These are phyloP conservation scores for Platycheirus rosarum DNA, from an alignment of 2,888 invertebrate species.

Conservation along the genomic window DNA sequence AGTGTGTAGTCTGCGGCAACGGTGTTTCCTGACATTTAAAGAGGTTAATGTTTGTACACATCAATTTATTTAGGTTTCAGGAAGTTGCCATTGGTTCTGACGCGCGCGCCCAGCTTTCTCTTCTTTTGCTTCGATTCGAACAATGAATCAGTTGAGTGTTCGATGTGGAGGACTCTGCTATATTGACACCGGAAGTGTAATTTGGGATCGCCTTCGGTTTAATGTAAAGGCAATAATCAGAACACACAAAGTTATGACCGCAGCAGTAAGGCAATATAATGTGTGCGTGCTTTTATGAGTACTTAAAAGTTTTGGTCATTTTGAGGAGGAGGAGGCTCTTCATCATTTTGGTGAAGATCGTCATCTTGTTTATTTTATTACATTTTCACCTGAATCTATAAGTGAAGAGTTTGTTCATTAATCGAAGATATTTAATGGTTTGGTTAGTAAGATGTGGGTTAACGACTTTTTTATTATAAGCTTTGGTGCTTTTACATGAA, in stretches of 20 bases:
- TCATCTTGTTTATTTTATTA: conserved; percentile 31
- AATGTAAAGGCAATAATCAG: conserved; percentile 24
- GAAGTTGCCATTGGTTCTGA: conserved; percentile 38
- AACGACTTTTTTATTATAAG: conserved; percentile 42
- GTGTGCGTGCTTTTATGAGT: conserved; percentile 29
- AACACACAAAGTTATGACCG: conserved; percentile 23
- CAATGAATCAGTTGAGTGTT: conserved; percentile 55
- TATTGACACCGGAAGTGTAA: conserved; percentile 43
- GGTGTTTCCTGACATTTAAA: conserved; percentile 37
- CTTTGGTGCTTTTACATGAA: conserved; percentile 39
- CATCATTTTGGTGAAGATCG: conserved; percentile 19
- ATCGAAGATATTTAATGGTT: conserved; percentile 51
- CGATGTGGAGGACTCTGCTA: neutral
- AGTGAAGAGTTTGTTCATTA: conserved; percentile 18
- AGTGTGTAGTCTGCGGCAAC: conserved; percentile 30
- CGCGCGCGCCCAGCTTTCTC: conserved; percentile 49
- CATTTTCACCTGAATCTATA: neutral
- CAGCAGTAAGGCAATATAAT: conserved; percentile 9
- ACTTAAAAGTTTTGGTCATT: conserved; percentile 37
- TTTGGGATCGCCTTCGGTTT: conserved; percentile 16
- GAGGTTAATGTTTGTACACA: conserved; percentile 61
- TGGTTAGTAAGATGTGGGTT: conserved; percentile 57
- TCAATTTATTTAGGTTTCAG: conserved; percentile 55
- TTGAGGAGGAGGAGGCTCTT: conserved; percentile 22
- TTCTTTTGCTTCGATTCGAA: conserved; percentile 36